Evolutionary conservation across 2,888 invertebrate genomes (phyloP).

Genomic region (Chloroclystis v-ata): DNA sequence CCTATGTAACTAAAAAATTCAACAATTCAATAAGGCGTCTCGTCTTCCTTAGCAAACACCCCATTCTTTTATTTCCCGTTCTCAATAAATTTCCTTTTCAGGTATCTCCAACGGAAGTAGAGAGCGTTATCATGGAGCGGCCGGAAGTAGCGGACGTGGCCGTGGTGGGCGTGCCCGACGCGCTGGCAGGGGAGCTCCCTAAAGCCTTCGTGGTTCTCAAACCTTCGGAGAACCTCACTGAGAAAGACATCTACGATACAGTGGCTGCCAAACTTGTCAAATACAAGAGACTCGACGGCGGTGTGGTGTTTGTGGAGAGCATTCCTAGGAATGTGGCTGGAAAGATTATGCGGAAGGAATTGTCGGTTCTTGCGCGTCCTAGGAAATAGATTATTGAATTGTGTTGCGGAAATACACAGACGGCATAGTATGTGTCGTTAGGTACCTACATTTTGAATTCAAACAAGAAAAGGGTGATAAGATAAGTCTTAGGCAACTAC

Average conservation of each 20-base stretch:
- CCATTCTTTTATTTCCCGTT: too few relatives aligned
- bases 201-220: constrained; percentile 84
- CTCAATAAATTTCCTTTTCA: constrained; percentile 42
- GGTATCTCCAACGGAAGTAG: constrained; percentile 92
- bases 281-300: constrained; percentile 85
- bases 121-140: constrained; percentile 84
- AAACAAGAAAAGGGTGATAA: too few relatives aligned
- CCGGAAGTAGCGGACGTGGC: constrained; percentile 86
- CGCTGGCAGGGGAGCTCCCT: constrained; percentile 85
- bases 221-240: constrained; percentile 72
- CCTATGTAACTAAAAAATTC: too few relatives aligned
- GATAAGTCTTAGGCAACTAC: too few relatives aligned
- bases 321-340: constrained; percentile 88
- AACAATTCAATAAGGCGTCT: too few relatives aligned
- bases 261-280: constrained; percentile 82
- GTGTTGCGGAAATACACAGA: too few relatives aligned
- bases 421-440: too few relatives aligned
- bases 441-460: too few relatives aligned
- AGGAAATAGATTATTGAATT: constrained; percentile 20
- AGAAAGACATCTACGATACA: constrained; percentile 75
- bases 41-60: too few relatives aligned
- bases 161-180: constrained; percentile 86
- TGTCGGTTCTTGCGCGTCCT: constrained; percentile 70
- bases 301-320: constrained; percentile 81
- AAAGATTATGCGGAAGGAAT: constrained; percentile 85